These are phyloP conservation scores for Carapus acus DNA, from an alignment of 2,797 vertebrate species.

Conservation along the genomic window DNA sequence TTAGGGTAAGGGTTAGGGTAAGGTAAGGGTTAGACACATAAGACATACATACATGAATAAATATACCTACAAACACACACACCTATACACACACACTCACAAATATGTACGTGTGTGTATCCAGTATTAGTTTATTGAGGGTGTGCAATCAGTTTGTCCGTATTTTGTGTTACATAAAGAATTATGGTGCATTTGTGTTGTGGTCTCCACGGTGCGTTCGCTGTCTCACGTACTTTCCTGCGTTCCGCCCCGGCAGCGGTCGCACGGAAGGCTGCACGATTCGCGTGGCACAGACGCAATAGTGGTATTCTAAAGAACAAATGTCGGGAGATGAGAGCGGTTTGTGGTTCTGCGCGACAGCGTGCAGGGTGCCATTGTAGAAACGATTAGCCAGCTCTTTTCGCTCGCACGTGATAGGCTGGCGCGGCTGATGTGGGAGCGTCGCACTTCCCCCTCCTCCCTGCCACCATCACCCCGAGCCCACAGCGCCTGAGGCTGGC, in stretches of 20 bases:
- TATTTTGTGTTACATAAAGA: background rate
- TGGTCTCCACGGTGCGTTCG: no score
- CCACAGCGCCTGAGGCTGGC: slow-evolving; percentile 70
- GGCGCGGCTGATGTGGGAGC: slow-evolving; percentile 69
- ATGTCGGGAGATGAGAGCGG: slow-evolving; percentile 57
- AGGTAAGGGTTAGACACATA: no score
- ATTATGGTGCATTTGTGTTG: background rate
- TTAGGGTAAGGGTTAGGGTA: no score
- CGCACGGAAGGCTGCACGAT: no score
- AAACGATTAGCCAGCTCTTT: slow-evolving; percentile 77
- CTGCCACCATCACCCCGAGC: slow-evolving; percentile 65
- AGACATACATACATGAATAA: no score
- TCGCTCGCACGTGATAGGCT: slow-evolving; percentile 69
- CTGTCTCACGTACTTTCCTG: no score
- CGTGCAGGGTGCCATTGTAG: slow-evolving; percentile 69
- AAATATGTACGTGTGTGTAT: no score
- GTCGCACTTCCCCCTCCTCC: slow-evolving; percentile 47
- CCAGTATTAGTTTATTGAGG: background rate
- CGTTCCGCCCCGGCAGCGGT: no score
- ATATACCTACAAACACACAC: no score
- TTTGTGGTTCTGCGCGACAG: slow-evolving; percentile 69
- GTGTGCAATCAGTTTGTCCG: background rate
- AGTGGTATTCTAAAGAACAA: slow-evolving; percentile 54
- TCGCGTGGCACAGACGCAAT: slow-evolving; percentile 51
- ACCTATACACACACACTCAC: no score